Base-by-base conservation (phyloP, 2,888 invertebrate species). In the Mellilla xanthometata region DNA sequence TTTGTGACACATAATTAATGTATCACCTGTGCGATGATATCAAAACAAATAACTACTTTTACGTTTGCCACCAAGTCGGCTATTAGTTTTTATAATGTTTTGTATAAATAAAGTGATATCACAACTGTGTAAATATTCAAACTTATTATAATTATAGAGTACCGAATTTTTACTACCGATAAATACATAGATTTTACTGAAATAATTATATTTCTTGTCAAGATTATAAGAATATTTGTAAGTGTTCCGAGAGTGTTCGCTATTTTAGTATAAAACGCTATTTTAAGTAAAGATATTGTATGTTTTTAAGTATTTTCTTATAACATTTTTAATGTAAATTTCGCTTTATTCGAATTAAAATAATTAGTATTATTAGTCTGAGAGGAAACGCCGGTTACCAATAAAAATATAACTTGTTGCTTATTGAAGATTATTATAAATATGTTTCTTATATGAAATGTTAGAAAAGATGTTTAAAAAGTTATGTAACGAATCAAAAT, bases 381-480 rank as follows among this genome's bases (percentile, higher is more conserved):
- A 89, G 81, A 86, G 80, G 74, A 88, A 89, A 84, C 88, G 88
- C 87, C 87, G 89, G 89, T 89, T 89, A 89, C 89, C 89, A 89
- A 83, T 88, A 85, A 84, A 86, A 81, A 77, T 86, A 86, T 85
- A 78, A 84, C 81, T 87, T 87, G 88, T 89, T 89, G 87, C 81
- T 86, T 86, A 87, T 86, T 89, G 84, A 88, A 80, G 77, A 82
- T 58, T 85, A 80, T 78, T 83, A 80, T 85, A 76, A 83, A 80
- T 83, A 83, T 48, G 76, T 78, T 58, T 76, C 80, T 54, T 81
- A 78, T 77, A 83, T 76, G 66, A 82, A 79, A 79, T 86, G 86
- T 87, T 87, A 81, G 74, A 77, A 76, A 82, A 80, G 65, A 81
- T 81, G 75, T 82, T 79, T 77, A 72, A 80, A 79, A 19, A 78